Base-by-base conservation (phyloP, 1,140 invertebrate genomes). In the Papilio aristodemus region DNA sequence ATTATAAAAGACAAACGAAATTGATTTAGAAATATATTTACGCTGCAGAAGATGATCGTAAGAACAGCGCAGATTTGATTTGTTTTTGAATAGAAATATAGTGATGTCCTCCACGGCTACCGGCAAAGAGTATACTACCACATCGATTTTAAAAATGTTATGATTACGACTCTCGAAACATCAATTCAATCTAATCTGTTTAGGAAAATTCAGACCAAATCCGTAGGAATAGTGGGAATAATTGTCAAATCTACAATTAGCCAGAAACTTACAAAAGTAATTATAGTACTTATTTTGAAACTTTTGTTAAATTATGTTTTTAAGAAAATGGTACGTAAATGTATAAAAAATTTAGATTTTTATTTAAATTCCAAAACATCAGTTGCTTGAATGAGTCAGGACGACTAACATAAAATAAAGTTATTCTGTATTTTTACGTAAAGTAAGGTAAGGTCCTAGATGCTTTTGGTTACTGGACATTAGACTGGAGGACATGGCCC, bases 21-120 rank as follows among this genome's bases (percentile, higher is more conserved):
- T 13, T 54, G 46, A 54, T 54, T 54, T 17, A 22, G 46, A 54
- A 54, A 54, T 54, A 22, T 22, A 54, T 54, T 4, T 22, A 54
- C 46, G 19, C 46, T 11, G 46, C 46, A 4, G 46, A 54, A 54
- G 17, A 13, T 25, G 19, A 54, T 54, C 22, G 22, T 54, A 54
- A 22, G 46, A 54, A 54, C 46, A 54, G 46, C 46, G 46, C 46
- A 54, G 46, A 54, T 54, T 54, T 54, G 46, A 54, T 54, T 54
- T 54, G 46, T 54, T 54, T 54, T 54, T 54, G 46, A 54, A 54
- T 22, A 54, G 46, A 43, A 43, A 54, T 54, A 22, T 13, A 54
- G 46, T 54, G 46, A 54, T 54, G 46, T 54, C 9, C 46, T 54
- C 0, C 13, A 0, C 17, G 10, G 8, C 0, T 50, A 10, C 6